Percentiles rank a stretch among this genome's conserved stretches.
Evolutionary conservation across 2,888 invertebrate species (phyloP).

Genomic region (Cerceris rybyensis): DNA sequence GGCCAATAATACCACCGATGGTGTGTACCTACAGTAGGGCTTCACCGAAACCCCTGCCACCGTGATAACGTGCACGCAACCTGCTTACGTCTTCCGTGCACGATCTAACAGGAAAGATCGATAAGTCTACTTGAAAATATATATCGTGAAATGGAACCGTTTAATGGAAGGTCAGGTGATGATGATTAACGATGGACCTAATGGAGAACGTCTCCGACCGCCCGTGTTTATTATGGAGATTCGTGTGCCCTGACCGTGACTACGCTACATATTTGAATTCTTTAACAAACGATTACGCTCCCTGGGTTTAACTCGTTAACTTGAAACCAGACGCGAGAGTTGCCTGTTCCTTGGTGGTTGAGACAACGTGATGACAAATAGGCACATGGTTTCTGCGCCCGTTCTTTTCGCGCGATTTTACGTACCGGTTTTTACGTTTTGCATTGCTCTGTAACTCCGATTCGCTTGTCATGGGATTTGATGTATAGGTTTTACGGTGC

Average conservation of each 20-base stretch:
- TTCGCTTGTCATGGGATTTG: too few species aligned
- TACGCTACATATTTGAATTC: background rate
- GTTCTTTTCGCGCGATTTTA: too few species aligned
- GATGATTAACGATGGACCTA: constrained; percentile 60
- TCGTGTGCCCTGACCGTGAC: background rate
- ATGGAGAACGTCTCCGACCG: constrained; percentile 59
- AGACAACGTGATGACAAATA: too few species aligned
- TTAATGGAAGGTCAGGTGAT: constrained; percentile 50
- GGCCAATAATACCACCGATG: constrained; percentile 10
- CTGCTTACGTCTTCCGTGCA: constrained; percentile 13
- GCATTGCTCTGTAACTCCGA: too few species aligned
- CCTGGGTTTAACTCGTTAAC: background rate
- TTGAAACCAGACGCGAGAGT: background rate
- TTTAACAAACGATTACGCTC: background rate
- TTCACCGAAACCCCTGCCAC: constrained; percentile 1
- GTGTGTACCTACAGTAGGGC: background rate
- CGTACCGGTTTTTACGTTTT: too few species aligned
- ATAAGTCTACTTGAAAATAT: constrained; percentile 38
- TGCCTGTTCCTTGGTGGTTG: too few species aligned
- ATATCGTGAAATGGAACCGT: constrained; percentile 54
- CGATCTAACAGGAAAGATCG: constrained; percentile 43
- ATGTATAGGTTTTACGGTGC: too few species aligned
- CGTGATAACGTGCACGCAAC: constrained; percentile 69
- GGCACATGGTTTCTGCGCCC: too few species aligned
- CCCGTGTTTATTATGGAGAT: constrained; percentile 44